Base-by-base conservation (phyloP, 23 tunicate species). In the Diplosoma virens region DNA sequence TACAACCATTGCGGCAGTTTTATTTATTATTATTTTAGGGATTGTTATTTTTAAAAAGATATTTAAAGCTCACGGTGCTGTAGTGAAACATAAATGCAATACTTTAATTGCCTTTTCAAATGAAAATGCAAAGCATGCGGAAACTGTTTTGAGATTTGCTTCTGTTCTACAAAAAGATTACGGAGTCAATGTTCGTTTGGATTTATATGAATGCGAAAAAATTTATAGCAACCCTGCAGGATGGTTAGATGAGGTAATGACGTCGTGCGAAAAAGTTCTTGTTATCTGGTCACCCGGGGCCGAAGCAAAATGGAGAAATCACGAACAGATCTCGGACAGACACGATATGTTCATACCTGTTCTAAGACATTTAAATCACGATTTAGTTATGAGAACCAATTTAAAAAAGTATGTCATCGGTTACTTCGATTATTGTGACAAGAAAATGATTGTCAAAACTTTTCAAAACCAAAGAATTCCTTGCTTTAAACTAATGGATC, bases 71-170 rank as follows among this genome's bases (percentile, higher is more conserved):
- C n/a, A n/a, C n/a, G n/a, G n/a, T n/a, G n/a, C n/a, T n/a, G n/a
- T n/a, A n/a, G n/a, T n/a, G n/a, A n/a, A n/a, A n/a, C n/a, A n/a
- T n/a, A n/a, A n/a, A n/a, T n/a, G n/a, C n/a, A n/a, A n/a, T n/a
- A n/a, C n/a, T n/a, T n/a, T n/a, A n/a, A n/a, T n/a, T n/a, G 84
- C 79, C n/a, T 86, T 79, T 64, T 30, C 17, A 11, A 80, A 87
- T 30, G 93, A 87, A 21, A 71, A 80, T 48, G 30, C 84, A 0
- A 37, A 72, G 22, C 86, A 87, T 48, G 75, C 28, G 37, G 85
- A 87, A 2, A 71, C 41, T 17, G 58, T 80, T 25, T 73, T 81
- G 7, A 72, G 77, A 73, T 87, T 87, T 56, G 76, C 86, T 34
- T 52, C 82, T 18, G 80, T 73, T 80, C 86, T 87, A 7, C 29